These are phyloP conservation scores for Muricea muricata DNA, from an alignment of 92 coral and sea anemone genomes.

Conservation along the genomic window DNA sequence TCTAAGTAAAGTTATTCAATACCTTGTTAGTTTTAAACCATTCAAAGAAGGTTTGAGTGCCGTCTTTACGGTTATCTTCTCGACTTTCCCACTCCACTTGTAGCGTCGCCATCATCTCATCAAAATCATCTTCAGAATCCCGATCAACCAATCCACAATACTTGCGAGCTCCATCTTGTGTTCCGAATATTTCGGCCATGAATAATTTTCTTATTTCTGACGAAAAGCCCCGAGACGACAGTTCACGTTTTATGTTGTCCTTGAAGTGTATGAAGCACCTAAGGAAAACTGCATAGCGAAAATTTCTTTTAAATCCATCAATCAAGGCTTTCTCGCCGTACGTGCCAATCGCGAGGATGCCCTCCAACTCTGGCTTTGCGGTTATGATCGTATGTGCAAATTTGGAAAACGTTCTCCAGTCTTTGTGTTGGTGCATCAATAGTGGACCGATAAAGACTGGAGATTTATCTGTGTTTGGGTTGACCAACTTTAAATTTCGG, in stretches of 20 bases:
- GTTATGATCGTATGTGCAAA: neutral
- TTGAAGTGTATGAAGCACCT: conserved; percentile 60
- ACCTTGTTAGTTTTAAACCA: conserved; percentile 46
- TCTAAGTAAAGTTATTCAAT: neutral
- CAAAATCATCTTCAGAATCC: conserved; percentile 52
- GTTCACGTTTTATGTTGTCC: conserved; percentile 53
- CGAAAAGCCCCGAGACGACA: conserved; percentile 38
- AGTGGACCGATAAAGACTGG: conserved; percentile 64
- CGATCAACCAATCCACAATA: conserved; percentile 63
- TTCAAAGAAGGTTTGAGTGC: conserved; percentile 16
- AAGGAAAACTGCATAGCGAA: conserved; percentile 6
- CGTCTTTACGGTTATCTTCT: neutral
- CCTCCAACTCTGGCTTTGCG: conserved; percentile 1
- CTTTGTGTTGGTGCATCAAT: neutral
- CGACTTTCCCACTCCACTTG: conserved; percentile 46
- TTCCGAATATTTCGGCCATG: conserved; percentile 58
- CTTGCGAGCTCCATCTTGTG: conserved; percentile 50
- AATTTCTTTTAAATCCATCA: neutral
- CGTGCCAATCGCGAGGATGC: conserved; percentile 19
- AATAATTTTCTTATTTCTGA: conserved; percentile 23
- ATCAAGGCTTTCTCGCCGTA: neutral
- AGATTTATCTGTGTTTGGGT: neutral
- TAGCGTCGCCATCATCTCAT: conserved; percentile 37
- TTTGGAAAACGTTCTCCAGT: neutral
- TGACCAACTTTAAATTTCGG: conserved; percentile 40